Evolutionary conservation across 2,797 vertebrate species (phyloP), one percentile per base, ranked within the genome.

Genomic region (Lemur catta): DNA sequence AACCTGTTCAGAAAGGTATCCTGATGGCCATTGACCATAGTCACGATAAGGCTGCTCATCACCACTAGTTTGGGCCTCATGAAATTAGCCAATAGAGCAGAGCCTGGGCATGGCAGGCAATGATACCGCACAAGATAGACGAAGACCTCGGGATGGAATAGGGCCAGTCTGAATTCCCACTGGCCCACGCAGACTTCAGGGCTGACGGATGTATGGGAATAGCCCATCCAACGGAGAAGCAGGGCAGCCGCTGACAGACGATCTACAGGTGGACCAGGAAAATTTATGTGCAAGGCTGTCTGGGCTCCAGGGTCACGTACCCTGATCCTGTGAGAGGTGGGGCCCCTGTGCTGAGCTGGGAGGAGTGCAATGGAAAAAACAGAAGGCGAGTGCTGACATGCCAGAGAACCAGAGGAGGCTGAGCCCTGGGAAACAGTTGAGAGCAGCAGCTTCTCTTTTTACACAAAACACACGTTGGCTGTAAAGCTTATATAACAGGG

Each of bases 181-280:
- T 20, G n/a, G 92, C 72, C 75, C 48, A 2, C 1, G 9, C 22
- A 67, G 89, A 78, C 52, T 63, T 86, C 41, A 10, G 41, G 55
- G 17, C 55, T 78, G 50, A 63, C 0, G 46, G 71, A 86, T 55
- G 87, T 81, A 90, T 78, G 93, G 55, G 74, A 96, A 79, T 20
- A 89, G 85, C 79, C 79, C 57, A 81, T 75, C 46, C 69, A 33
- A 67, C 5, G 18, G 74, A 89, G 91, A 91, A 96, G 75, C 26
- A 1, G 92, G 82, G 72, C 75, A 87, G 79, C 95, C 15, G 96
- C 78, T 97, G 97, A 97, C 95, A 97, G 97, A 96, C 2, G 17
- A 94, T 88, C 96, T 96, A 95, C 97, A 97, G 97, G 93, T 97
- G 97, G 96, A 97, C 88, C 52, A 14, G 72, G 87, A 84, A 97